Percentiles rank a stretch among this genome's conserved stretches.
These are phyloP conservation scores for Himalopsyche kuldschensis DNA, from an alignment of 2,888 invertebrate genomes.

Conservation along the genomic window DNA sequence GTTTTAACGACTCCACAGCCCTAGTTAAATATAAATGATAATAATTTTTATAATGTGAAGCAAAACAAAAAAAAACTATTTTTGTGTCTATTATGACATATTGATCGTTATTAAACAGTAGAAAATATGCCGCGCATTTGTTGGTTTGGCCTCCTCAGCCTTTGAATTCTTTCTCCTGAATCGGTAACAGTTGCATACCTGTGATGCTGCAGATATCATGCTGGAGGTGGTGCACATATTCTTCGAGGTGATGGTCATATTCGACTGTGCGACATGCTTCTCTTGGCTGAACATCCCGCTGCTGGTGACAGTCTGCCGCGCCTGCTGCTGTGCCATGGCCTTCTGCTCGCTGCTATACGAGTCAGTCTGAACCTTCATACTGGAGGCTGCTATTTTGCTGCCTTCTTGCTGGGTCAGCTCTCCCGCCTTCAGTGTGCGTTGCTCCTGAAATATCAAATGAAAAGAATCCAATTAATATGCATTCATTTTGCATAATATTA, in stretches of 20 bases:
- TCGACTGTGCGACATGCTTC: slow-evolving; percentile 77
- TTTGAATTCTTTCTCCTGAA: background rate
- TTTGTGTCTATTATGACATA: no score
- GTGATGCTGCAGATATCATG: slow-evolving; percentile 58
- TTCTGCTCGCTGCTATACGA: slow-evolving; percentile 84
- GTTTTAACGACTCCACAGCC: no score
- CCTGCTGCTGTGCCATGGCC: slow-evolving; percentile 71
- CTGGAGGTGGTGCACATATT: slow-evolving; percentile 69
- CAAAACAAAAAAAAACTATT: no score
- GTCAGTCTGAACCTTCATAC: slow-evolving; percentile 83
- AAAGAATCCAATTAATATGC: background rate
- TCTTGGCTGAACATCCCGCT: slow-evolving; percentile 76
- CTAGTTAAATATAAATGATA: no score
- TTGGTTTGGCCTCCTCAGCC: no score
- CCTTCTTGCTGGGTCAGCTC: slow-evolving; percentile 85
- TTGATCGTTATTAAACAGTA: no score
- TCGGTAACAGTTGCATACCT: slow-evolving; percentile 47
- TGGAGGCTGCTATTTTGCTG: slow-evolving; percentile 81
- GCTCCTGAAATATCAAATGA: slow-evolving; percentile 67
- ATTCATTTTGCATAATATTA: background rate
- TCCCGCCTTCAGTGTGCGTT: slow-evolving; percentile 78
- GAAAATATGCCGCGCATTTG: no score
- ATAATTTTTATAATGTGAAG: no score
- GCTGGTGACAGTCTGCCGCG: slow-evolving; percentile 78
- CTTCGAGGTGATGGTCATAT: slow-evolving; percentile 72